Percentiles rank a stretch among this genome's conserved stretches.
Evolutionary conservation across 2,797 vertebrate species (phyloP).

Genomic region (Hoplostethus atlanticus): DNA sequence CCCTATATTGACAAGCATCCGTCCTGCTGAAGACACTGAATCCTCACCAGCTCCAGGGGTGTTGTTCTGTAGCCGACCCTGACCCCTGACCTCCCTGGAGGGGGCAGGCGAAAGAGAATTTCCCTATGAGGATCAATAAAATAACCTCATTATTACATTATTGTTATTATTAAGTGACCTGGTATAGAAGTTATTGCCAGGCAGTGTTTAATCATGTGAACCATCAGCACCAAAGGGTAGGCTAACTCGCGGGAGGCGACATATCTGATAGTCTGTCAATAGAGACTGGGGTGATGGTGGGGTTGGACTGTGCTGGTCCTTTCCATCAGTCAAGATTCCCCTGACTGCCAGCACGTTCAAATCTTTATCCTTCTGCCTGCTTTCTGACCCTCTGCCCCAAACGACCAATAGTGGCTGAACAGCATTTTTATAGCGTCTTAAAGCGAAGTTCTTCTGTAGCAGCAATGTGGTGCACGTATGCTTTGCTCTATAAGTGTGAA

Average conservation of each 20-base stretch:
- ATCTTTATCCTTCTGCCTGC: slow-evolving; percentile 63
- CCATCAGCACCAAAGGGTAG: background rate
- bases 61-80: background rate
- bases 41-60: background rate
- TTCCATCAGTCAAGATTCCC: slow-evolving; percentile 44
- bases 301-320: background rate
- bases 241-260: slow-evolving; percentile 1
- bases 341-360: slow-evolving; percentile 81
- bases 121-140: background rate
- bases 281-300: too few relatives aligned
- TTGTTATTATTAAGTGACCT: background rate
- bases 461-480: slow-evolving; percentile 21
- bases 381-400: slow-evolving; percentile 59
- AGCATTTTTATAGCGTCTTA: slow-evolving; percentile 28
- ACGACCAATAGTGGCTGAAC: slow-evolving; percentile 37
- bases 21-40: background rate
- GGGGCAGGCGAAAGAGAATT: background rate
- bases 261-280: too few relatives aligned
- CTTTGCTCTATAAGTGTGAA: slow-evolving; percentile 2
- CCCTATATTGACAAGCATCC: background rate
- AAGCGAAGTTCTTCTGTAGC: slow-evolving; percentile 10
- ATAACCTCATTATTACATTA: too few relatives aligned
- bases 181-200: background rate
- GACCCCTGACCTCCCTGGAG: background rate
- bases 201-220: background rate